These are phyloP conservation scores for Abrostola triplasia DNA, from an alignment of 2,888 invertebrate genomes.

Conservation along the genomic window DNA sequence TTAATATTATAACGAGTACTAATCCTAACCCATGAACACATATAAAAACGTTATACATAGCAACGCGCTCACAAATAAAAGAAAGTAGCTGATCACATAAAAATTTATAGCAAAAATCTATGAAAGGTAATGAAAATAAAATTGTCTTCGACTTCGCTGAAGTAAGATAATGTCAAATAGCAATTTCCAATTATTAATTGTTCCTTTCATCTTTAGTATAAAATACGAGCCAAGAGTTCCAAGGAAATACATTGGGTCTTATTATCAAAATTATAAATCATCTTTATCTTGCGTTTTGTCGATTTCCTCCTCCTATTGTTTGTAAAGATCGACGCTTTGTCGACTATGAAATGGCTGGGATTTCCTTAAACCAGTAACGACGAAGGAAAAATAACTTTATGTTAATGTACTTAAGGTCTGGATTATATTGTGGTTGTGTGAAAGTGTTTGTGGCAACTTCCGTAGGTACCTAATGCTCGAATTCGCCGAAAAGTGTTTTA, in stretches of 20 bases:
- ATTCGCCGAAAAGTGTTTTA: conserved; percentile 31
- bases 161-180: conserved; percentile 11
- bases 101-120: no score
- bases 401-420: not conserved
- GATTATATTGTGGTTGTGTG: not conserved
- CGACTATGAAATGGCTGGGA: conserved; percentile 52
- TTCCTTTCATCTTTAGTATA: conserved; percentile 24
- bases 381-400: conserved; percentile 17
- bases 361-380: conserved; percentile 20
- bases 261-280: conserved; percentile 72
- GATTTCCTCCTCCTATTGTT: conserved; percentile 54
- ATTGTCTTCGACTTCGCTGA: not conserved
- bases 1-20: no score
- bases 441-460: conserved; percentile 17
- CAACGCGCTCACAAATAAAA: no score
- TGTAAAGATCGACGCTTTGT: conserved; percentile 56
- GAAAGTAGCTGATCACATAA: no score
- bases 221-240: conserved; percentile 46
- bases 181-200: conserved; percentile 20
- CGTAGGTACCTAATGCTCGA: conserved; percentile 4
- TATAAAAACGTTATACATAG: no score
- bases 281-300: conserved; percentile 71
- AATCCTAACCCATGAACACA: no score
- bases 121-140: not conserved
- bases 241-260: conserved; percentile 56